A percentile compares a stretch with the other conserved stretches of the same genome.
Evolutionary conservation across 2,888 invertebrate genomes (phyloP).

Genomic region (Cancer borealis): DNA sequence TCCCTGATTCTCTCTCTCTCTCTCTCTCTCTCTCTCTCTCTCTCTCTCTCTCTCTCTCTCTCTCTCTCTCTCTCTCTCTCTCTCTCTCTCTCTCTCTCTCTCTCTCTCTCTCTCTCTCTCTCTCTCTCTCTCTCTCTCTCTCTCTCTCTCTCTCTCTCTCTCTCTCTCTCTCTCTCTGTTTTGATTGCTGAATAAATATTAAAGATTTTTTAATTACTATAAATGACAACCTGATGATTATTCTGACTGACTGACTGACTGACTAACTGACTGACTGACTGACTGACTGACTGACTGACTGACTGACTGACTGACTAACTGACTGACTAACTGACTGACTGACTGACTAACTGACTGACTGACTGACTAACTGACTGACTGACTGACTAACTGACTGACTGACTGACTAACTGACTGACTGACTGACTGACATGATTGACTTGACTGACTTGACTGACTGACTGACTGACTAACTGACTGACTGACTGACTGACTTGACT

Average conservation of each 20-base stretch:
- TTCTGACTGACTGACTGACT: neutral
- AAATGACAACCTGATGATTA: neutral
- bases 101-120: neutral
- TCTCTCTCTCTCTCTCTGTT: too few relatives aligned
- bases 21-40: constrained; percentile 48
- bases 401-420: neutral
- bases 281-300: neutral
- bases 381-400: neutral
- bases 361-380: neutral
- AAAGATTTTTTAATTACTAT: neutral
- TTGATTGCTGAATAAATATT: neutral
- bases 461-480: too few relatives aligned
- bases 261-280: neutral
- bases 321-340: neutral
- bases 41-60: neutral
- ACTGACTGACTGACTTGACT: too few relatives aligned
- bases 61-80: constrained; percentile 9
- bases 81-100: constrained; percentile 43
- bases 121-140: neutral
- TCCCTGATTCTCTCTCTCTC: constrained; percentile 31
- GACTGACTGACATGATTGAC: neutral
- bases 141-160: too few relatives aligned
- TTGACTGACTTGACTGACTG: too few relatives aligned
- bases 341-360: neutral
- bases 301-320: neutral